Base-by-base conservation (phyloP, 2,113 vertebrate species). In the Casuarius casuarius region DNA sequence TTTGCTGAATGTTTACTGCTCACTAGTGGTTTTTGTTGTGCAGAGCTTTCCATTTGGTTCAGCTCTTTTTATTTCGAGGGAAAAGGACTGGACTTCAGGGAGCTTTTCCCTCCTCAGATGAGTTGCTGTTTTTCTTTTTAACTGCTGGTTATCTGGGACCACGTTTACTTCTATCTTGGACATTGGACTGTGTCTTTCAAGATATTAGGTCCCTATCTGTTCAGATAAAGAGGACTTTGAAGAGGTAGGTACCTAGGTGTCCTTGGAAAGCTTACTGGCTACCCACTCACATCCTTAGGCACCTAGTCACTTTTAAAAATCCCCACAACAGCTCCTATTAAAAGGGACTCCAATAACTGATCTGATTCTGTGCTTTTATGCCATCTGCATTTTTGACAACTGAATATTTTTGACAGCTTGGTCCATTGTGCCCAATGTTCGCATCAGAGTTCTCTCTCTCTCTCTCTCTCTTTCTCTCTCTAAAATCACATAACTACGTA, bases 381-480 rank as follows among this genome's bases (percentile, higher is more conserved):
- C 96, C 96, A 97, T 96, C 95, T 95, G 95, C 84, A 96, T 97
- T 96, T 95, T 94, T 97, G 96, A 96, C 95, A 97, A 91, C 96
- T 95, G 92, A 96, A 61, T 95, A 84, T 92, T 95, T 97, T 91
- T 97, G 92, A 92, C 96, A 96, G 86, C 88, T 81, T 87, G 89
- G 92, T 84, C 95, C 88, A 96, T 87, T 95, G 95, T 96, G 77
- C 61, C 92, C 70, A 87, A 93, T 33, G 94, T 92, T 95, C 86
- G 94, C 84, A 87, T 97, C 42, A 90, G 29, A 59, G 56, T 58
- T 14, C 63, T 90, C 90, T 33, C 54, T 56, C 18, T 71, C 48
- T 23, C 23, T 10, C 5, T 51, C 8, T 8, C 11, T 46, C 9
- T 68, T 8, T 70, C 31, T 72, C 58, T 19, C 15, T 67, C 44